phyloP scores from a whole-genome alignment of 2,113 vertebrate species.

The Micromys minutus region DNA sequence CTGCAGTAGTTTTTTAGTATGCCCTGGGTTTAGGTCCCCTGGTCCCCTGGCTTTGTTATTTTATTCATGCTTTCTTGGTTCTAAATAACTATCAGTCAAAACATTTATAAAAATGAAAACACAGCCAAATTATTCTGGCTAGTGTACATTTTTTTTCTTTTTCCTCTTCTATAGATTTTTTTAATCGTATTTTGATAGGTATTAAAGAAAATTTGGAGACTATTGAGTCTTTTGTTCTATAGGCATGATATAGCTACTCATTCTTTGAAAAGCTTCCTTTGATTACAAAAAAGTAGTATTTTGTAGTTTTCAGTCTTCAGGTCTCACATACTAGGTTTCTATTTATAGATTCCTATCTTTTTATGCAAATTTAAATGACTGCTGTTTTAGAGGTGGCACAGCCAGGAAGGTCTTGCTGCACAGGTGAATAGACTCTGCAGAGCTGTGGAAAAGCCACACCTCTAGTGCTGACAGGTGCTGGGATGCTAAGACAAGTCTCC shows the following conservation, averaged over 20 bases:
- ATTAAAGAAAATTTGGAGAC: background rate
- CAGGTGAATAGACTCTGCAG: background rate
- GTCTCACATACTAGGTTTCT: background rate
- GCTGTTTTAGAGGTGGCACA: background rate
- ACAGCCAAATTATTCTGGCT: slow-evolving; percentile 4
- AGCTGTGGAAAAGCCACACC: background rate
- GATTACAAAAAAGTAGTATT: background rate
- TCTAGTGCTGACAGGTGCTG: background rate
- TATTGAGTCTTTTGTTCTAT: background rate
- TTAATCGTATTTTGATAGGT: background rate
- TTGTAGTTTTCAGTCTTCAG: background rate
- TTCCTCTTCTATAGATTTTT: background rate
- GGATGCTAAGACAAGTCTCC: background rate
- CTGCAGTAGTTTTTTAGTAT: background rate
- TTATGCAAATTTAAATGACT: background rate
- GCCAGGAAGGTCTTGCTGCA: background rate
- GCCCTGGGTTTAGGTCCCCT: background rate
- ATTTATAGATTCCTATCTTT: background rate
- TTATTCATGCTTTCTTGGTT: background rate
- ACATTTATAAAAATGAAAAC: background rate
- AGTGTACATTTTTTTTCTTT: background rate
- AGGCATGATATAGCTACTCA: background rate
- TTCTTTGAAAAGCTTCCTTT: background rate
- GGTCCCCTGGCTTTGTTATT: background rate
- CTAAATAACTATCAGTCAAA: background rate